Base-by-base conservation (phyloP, 37 sponge, comb jelly and placozoan species). In the Bolinopsis microptera region DNA sequence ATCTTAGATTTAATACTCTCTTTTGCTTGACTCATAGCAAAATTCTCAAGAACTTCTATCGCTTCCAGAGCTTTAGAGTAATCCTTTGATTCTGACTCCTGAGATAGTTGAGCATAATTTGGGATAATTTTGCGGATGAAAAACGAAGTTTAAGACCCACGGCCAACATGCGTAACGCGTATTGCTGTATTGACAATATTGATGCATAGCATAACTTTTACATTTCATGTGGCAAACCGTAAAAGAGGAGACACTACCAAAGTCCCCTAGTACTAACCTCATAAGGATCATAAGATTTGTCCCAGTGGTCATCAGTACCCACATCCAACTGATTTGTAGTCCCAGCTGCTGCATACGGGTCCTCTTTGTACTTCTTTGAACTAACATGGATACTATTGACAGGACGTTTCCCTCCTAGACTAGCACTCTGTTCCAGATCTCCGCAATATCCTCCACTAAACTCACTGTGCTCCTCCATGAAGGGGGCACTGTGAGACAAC, bases 11-110 rank as follows among this genome's bases (percentile, higher is more conserved):
- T 77, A 22, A 77, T 77, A 1, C 21, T 33, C 35, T 28, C 36
- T 77, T 32, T 31, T 1, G 80, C 80, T 77, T 77, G 28, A 13
- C 32, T 32, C 80, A 77, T 77, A 77, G 80, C 80, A 77, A 33
- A 77, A 1, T 1, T 77, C 21, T 77, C 80, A 34, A 77, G 80
- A 3, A 33, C 35, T 32, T 77, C 37, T 21, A 77, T 77, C 27
- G 80, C 35, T 77, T 77, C 80, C 34, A 77, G 22, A 35, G 80
- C 80, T 35, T 77, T 9, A 5, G 74, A 30, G 31, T 72, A 72
- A 30, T 72, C 74, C 26, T 72, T 8, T 8, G 5, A 5, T 21
- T 72, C 22, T 72, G 30, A 5, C 5, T 24, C 74, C 74, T 72
- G 74, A 21, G 74, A 72, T 72, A 67, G 68, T 67, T 67, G 13